A percentile compares a stretch with the other conserved stretches of the same genome.
phyloP scores from a whole-genome alignment of 2,113 vertebrate genomes.

The Tor tambroides region DNA sequence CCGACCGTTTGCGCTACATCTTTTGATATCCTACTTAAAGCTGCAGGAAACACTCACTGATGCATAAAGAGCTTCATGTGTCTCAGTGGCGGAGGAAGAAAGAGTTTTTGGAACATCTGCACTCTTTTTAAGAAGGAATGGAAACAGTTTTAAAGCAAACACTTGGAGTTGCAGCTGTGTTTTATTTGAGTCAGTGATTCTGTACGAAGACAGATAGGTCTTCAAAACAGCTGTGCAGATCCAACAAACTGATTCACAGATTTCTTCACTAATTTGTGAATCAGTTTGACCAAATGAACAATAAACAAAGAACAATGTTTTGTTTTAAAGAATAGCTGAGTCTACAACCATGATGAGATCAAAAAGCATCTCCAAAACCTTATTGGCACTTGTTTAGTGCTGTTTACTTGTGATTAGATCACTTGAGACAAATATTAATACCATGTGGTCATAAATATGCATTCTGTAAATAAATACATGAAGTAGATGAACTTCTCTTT shows the following conservation, averaged over 20 bases:
- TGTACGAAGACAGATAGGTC: background rate
- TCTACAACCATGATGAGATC: too few relatives aligned
- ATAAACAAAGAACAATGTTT: background rate
- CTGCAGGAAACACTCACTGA: slow-evolving; percentile 7
- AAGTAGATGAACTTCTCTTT: slow-evolving; percentile 51
- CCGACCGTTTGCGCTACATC: background rate
- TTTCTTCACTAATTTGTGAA: background rate
- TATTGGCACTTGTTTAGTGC: background rate
- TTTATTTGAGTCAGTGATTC: slow-evolving; percentile 13
- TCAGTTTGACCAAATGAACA: background rate
- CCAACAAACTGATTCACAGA: background rate
- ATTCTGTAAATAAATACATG: background rate
- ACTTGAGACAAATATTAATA: background rate
- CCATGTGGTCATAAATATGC: background rate
- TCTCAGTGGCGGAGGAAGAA: background rate
- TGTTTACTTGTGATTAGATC: background rate
- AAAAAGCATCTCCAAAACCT: background rate
- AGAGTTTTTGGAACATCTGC: slow-evolving; percentile 17
- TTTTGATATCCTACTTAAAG: slow-evolving; percentile 32
- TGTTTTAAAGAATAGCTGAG: background rate
- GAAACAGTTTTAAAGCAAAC: slow-evolving; percentile 26
- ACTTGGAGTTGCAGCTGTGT: slow-evolving; percentile 28
- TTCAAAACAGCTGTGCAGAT: background rate
- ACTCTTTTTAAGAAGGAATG: slow-evolving; percentile 5
- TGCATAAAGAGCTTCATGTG: slow-evolving; percentile 28